phyloP scores from a whole-genome alignment of 2,113 vertebrate genomes.

The Apteryx mantelli region DNA sequence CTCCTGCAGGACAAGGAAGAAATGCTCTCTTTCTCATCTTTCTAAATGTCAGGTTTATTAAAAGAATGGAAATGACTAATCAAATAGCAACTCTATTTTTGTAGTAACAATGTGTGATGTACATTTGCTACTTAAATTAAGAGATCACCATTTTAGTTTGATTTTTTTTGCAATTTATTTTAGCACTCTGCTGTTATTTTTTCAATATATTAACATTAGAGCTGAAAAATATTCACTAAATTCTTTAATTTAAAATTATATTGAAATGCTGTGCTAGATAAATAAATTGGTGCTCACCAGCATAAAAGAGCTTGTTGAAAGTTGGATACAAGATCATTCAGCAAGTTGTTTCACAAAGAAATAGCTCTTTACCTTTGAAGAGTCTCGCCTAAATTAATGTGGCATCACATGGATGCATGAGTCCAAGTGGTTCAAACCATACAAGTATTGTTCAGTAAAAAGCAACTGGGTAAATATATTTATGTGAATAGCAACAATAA shows the following conservation, averaged over 20 bases:
- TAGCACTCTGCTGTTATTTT: background rate
- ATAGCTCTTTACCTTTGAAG: background rate
- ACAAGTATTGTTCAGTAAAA: background rate
- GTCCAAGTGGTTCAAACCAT: background rate
- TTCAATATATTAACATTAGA: background rate
- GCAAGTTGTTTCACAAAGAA: background rate
- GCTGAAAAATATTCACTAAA: background rate
- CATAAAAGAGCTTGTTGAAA: background rate
- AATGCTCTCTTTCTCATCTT: constrained; percentile 15
- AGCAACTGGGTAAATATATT: background rate
- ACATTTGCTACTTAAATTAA: background rate
- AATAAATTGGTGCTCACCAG: background rate
- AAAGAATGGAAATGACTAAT: background rate
- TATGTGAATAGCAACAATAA: background rate
- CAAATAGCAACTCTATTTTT: background rate
- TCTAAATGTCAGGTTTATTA: background rate
- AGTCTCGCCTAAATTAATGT: background rate
- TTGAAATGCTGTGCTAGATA: background rate
- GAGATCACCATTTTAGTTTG: background rate
- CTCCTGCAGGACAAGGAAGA: background rate
- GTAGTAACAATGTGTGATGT: background rate
- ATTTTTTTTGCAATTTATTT: background rate
- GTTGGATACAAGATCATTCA: background rate
- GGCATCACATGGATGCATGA: background rate
- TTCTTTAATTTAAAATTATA: background rate